These are phyloP conservation scores for Antechinus flavipes DNA, from an alignment of 2,113 vertebrate genomes.

Conservation along the genomic window DNA sequence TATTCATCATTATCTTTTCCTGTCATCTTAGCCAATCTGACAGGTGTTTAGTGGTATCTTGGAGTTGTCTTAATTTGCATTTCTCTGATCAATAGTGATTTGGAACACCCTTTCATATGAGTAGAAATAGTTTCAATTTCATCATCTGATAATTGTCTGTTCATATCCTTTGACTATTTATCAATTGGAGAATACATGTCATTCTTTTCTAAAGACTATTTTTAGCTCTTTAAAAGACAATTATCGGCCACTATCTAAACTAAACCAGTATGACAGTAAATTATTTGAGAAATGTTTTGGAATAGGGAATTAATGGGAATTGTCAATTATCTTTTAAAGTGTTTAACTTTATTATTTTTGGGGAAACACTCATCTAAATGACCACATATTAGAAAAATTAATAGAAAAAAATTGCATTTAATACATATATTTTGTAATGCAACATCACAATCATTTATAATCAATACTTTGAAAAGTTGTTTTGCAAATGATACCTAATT, in stretches of 20 bases:
- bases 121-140: too few relatives aligned
- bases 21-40: too few relatives aligned
- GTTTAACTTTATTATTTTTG: not conserved
- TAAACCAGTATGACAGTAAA: not conserved
- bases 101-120: too few relatives aligned
- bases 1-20: too few relatives aligned
- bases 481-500: not conserved
- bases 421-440: not conserved
- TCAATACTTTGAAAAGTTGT: not conserved
- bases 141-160: too few relatives aligned
- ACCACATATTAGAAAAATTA: not conserved
- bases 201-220: not conserved
- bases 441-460: not conserved
- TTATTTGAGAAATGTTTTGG: not conserved
- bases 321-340: not conserved
- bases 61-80: too few relatives aligned
- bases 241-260: not conserved
- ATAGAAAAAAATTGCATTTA: not conserved
- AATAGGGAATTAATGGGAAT: not conserved
- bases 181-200: not conserved
- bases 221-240: not conserved
- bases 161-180: too few relatives aligned
- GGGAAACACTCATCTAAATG: not conserved
- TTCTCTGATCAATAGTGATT: too few relatives aligned
- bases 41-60: too few relatives aligned